These are phyloP conservation scores for Pollenia griseotomentosa DNA, from an alignment of 2,888 invertebrate species.

Conservation along the genomic window DNA sequence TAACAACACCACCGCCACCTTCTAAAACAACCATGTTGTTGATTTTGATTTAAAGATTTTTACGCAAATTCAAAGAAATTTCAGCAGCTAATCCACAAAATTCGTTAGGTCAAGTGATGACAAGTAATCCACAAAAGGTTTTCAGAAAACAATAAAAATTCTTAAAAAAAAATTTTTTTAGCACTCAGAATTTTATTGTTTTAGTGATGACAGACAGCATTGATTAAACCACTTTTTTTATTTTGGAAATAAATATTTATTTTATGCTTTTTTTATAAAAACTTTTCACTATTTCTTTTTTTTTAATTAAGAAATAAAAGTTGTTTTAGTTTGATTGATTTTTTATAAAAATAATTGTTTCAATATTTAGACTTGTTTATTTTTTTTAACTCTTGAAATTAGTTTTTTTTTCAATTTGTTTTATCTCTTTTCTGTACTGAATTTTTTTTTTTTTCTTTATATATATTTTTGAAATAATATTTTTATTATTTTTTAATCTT, in stretches of 20 bases:
- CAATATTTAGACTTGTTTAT: neutral
- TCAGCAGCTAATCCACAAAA: constrained; percentile 75
- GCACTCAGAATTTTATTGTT: constrained; percentile 29
- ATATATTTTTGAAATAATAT: constrained; percentile 53
- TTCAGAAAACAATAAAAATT: constrained; percentile 32
- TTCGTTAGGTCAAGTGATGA: constrained; percentile 24
- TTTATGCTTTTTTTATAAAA: neutral
- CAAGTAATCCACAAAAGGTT: constrained; percentile 73
- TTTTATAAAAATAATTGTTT: too few relatives aligned
- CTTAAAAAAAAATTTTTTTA: neutral
- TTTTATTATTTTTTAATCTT: constrained; percentile 39
- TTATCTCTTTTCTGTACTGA: neutral
- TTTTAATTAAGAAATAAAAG: neutral
- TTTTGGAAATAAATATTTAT: constrained; percentile 7
- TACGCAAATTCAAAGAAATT: constrained; percentile 26
- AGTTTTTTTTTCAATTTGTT: neutral
- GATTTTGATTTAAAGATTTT: constrained; percentile 31
- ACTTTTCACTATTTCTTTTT: neutral
- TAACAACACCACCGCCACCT: constrained; percentile 95
- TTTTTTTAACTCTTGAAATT: neutral
- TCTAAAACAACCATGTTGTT: constrained; percentile 93
- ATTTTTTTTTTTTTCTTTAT: constrained; percentile 33
- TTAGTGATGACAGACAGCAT: constrained; percentile 10
- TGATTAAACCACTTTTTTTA: constrained; percentile 38
- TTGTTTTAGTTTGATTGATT: too few relatives aligned